These are phyloP conservation scores for Lamprotornis superbus DNA, from an alignment of 2,113 vertebrate genomes.

Conservation along the genomic window DNA sequence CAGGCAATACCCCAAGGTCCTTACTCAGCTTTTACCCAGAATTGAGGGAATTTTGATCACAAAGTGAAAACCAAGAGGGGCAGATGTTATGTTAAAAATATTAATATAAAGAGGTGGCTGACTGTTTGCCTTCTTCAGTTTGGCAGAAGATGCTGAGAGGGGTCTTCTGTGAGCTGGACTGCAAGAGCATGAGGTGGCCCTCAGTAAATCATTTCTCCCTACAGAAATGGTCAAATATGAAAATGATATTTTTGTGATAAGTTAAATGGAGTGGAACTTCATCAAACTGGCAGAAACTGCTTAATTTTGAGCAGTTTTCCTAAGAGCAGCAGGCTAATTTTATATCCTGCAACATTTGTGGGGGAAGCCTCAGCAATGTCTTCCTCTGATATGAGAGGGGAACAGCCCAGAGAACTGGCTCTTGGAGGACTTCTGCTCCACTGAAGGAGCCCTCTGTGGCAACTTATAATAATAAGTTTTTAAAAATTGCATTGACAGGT, in stretches of 20 bases:
- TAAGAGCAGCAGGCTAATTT: neutral
- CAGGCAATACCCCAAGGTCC: neutral
- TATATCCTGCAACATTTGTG: neutral
- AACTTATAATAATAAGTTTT: neutral
- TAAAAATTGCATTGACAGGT: neutral
- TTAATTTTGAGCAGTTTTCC: neutral
- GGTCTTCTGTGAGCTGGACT: neutral
- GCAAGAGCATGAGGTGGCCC: neutral
- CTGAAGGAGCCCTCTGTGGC: neutral
- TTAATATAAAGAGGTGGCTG: neutral
- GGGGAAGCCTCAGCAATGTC: neutral
- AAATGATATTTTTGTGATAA: neutral
- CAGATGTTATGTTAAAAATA: neutral
- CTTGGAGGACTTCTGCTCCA: neutral
- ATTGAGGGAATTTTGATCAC: neutral
- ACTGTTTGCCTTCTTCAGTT: neutral
- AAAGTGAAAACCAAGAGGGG: neutral
- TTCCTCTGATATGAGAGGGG: neutral
- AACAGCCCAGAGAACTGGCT: neutral
- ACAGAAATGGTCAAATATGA: neutral
- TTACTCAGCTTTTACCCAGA: neutral
- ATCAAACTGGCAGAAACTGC: neutral
- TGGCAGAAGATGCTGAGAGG: neutral
- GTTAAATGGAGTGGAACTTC: neutral
- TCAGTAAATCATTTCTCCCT: neutral